Conservation (phyloP, 2,797 vertebrate genomes). For the Emydoidea blandingii region DNA sequence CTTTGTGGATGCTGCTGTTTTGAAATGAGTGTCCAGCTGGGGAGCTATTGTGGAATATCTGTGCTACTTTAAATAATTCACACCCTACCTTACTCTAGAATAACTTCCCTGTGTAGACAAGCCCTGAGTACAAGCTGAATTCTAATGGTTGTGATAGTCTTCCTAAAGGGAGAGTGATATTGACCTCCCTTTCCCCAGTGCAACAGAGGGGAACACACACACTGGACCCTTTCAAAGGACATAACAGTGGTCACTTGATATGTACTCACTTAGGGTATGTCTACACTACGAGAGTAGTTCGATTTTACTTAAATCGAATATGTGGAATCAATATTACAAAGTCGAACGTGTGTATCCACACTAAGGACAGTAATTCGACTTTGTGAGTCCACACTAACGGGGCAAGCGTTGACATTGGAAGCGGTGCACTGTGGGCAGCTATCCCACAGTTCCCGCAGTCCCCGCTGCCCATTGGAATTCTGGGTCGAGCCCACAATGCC, state of each 20-base stretch:
- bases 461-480: too few species aligned
- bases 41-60: not conserved
- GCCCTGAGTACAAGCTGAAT: not conserved
- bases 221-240: not conserved
- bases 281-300: too few species aligned
- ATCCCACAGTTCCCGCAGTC: too few species aligned
- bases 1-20: not conserved
- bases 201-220: not conserved
- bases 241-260: not conserved
- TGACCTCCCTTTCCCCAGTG: not conserved
- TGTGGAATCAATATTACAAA: too few species aligned
- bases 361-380: too few species aligned
- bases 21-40: not conserved
- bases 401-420: too few species aligned
- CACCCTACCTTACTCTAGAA: not conserved
- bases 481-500: too few species aligned
- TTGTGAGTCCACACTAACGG: too few species aligned
- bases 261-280: not conserved
- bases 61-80: not conserved
- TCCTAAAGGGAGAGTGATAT: not conserved
- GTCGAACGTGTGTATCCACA: too few species aligned
- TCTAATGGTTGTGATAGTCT: not conserved
- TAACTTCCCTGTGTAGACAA: not conserved
- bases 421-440: too few species aligned
- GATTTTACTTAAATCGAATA: too few species aligned